Percentiles rank a stretch among this genome's conserved stretches.
phyloP scores from a whole-genome alignment of 2,888 invertebrate genomes.

The Anthoptus insignis region DNA sequence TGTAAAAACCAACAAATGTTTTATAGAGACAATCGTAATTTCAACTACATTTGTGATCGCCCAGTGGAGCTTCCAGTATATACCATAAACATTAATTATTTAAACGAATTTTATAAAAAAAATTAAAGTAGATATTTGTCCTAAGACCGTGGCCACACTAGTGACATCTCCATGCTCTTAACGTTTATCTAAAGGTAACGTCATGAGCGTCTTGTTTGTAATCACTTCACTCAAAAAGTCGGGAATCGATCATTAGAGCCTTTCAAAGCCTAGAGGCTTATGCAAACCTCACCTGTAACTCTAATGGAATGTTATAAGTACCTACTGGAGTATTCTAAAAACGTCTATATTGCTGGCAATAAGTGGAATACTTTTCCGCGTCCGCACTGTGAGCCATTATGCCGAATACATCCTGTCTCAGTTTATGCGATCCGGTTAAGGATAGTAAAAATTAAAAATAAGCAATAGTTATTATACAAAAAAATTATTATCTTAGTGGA shows the following conservation, averaged over 20 bases:
- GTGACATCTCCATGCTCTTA: slow-evolving; percentile 58
- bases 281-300: slow-evolving; percentile 18
- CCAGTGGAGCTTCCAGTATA: too few relatives aligned
- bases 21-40: too few relatives aligned
- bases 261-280: slow-evolving; percentile 50
- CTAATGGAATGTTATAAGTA: slow-evolving; percentile 12
- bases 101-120: too few relatives aligned
- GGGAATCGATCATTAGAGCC: slow-evolving; percentile 63
- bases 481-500: too few relatives aligned
- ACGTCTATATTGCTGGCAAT: slow-evolving; percentile 13
- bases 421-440: too few relatives aligned
- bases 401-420: not conserved
- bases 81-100: too few relatives aligned
- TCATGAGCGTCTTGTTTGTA: slow-evolving; percentile 63
- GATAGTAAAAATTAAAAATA: too few relatives aligned
- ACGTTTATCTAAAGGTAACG: slow-evolving; percentile 66
- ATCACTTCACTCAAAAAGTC: slow-evolving; percentile 57
- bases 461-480: too few relatives aligned
- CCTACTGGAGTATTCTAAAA: slow-evolving; percentile 12
- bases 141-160: slow-evolving; percentile 52
- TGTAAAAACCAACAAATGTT: too few relatives aligned
- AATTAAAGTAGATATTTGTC: too few relatives aligned
- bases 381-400: slow-evolving; percentile 14
- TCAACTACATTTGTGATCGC: too few relatives aligned
- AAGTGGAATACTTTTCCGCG: slow-evolving; percentile 23